These are phyloP conservation scores for Himalopsyche japonica DNA, from an alignment of 2,888 invertebrate genomes.

Conservation along the genomic window DNA sequence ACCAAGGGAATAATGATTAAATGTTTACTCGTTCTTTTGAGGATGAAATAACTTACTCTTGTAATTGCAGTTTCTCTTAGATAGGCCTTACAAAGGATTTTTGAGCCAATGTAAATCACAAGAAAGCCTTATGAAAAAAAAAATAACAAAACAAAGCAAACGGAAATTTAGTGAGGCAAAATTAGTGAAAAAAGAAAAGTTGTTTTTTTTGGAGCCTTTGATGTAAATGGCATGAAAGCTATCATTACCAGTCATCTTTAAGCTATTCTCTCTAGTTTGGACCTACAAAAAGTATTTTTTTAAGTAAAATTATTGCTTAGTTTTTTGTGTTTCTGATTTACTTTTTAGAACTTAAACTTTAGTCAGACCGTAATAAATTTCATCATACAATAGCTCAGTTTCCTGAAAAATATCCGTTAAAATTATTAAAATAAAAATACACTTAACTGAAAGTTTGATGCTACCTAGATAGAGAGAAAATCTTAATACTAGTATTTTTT, in stretches of 20 bases:
- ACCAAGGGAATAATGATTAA: conserved; percentile 4
- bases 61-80: conserved; percentile 1
- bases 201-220: not conserved
- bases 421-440: no score
- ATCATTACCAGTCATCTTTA: not conserved
- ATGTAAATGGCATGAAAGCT: not conserved
- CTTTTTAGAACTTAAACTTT: not conserved
- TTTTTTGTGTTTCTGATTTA: not conserved
- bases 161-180: not conserved
- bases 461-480: no score
- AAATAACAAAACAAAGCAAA: not conserved
- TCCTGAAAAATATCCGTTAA: no score
- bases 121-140: conserved; percentile 6
- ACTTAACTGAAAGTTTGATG: no score
- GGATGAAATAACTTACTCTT: conserved; percentile 32
- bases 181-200: not conserved
- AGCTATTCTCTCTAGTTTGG: not conserved
- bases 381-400: no score
- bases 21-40: conserved; percentile 17
- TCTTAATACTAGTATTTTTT: no score
- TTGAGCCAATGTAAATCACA: conserved; percentile 19
- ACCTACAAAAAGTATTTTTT: not conserved
- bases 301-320: not conserved
- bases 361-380: no score
- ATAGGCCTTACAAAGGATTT: not conserved